Evolutionary conservation across 1,140 invertebrate genomes (phyloP).

Genomic region (Drosophila nigrodunni): DNA sequence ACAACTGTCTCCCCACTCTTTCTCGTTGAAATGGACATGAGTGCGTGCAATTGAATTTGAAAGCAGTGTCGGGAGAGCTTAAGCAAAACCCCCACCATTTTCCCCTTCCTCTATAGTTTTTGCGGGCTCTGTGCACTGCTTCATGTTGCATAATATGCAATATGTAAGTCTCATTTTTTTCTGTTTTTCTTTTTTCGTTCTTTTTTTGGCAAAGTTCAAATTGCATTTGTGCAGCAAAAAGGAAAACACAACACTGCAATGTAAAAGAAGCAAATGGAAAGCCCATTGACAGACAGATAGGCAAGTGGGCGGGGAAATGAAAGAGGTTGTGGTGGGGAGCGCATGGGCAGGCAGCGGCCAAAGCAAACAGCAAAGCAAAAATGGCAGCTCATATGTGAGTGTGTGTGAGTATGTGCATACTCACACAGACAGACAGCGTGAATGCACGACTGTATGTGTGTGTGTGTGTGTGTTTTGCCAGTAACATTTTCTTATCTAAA

Average conservation of each 20-base stretch:
- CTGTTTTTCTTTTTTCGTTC: not conserved
- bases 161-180: constrained; percentile 24
- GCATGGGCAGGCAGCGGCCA: not conserved
- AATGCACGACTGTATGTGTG: constrained; percentile 9
- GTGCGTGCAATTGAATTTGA: constrained; percentile 68
- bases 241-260: constrained; percentile 42
- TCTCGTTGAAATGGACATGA: constrained; percentile 59
- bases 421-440: not conserved
- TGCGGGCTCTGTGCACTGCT: not conserved
- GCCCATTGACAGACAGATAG: constrained; percentile 64
- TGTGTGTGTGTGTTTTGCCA: constrained; percentile 12
- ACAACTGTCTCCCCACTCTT: not conserved
- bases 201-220: constrained; percentile 60
- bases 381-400: constrained; percentile 24
- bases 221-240: constrained; percentile 65
- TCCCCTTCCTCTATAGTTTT: not conserved
- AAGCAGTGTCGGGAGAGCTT: constrained; percentile 54
- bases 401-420: not conserved
- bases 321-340: not conserved
- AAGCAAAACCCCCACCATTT: not conserved
- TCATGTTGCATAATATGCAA: constrained; percentile 50
- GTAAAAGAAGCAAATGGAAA: constrained; percentile 41
- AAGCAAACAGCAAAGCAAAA: constrained; percentile 49
- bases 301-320: not conserved
- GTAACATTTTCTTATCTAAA: constrained; percentile 79